Base-by-base conservation (phyloP, 92 coral and sea anemone genomes). In the Virgularia gustaviana region DNA sequence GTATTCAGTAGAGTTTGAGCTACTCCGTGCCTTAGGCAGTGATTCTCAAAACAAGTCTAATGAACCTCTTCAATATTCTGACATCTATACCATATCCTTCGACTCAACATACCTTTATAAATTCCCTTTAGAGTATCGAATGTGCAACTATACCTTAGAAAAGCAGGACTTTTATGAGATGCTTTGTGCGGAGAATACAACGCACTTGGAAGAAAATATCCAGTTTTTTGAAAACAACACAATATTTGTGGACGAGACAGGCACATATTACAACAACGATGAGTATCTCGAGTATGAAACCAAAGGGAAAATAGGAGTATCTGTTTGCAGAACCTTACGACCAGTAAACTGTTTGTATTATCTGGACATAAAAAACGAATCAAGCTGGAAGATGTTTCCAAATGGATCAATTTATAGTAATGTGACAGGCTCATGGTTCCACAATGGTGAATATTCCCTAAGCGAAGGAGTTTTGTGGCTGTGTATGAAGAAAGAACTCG, bases 271-370 rank as follows among this genome's bases (percentile, higher is more conserved):
- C n/a, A 39, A 18, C 1, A 0, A 9, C 9, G 70, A 52, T 18
- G 51, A 63, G 29, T 63, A 63, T 30, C 24, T 63, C 13, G 15
- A 20, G n/a, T 63, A 63, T 19, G 29, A 63, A 7, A n/a, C 36
- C 30, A 16, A 18, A 2, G 41, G 41, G 30, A 33, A 63, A 42
- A 36, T 52, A 0, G 8, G 70, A 38, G 16, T 36, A 0, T 28
- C 70, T 2, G 13, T 63, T 23, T 63, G 70, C 41, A 38, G 23
- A 1, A 52, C 36, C 41, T 63, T 3, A 0, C 18, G 25, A 38
- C 70, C 70, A 18, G 51, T 18, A 19, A 19, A 63, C 70, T 63
- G 70, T 63, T 63, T 30, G 51, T 63, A 63, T 38, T 27, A 63
- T 25, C 52, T 36, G 5, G 49, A 18, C 3, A 34, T 63, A 19